phyloP scores from a whole-genome alignment of 2,113 vertebrate species.

The Sigmodon hispidus region DNA sequence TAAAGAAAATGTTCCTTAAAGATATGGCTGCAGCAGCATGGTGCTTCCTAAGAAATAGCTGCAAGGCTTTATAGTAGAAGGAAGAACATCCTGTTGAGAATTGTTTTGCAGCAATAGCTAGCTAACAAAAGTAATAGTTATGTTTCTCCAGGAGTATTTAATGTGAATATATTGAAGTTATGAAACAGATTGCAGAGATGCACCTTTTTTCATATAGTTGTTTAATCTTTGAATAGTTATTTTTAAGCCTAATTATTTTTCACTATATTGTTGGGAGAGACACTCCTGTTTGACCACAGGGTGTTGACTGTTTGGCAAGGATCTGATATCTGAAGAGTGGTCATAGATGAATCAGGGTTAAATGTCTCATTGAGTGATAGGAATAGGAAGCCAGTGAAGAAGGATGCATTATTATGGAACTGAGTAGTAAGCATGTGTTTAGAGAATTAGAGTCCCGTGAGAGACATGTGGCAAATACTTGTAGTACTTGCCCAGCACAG shows the following conservation, averaged over 20 bases:
- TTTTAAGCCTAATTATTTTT: conserved; percentile 18
- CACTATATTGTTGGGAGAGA: neutral
- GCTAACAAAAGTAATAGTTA: neutral
- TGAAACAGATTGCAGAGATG: neutral
- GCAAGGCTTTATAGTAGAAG: neutral
- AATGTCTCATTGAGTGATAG: neutral
- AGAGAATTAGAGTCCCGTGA: neutral
- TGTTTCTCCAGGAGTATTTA: neutral
- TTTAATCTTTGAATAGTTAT: neutral
- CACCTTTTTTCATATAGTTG: neutral
- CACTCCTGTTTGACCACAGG: neutral
- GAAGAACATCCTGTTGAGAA: neutral
- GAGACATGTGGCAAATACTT: neutral
- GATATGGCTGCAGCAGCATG: neutral
- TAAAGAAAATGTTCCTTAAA: conserved; percentile 20
- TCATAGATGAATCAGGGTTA: neutral
- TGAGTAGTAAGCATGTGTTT: neutral
- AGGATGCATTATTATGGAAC: neutral
- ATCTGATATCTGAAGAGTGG: neutral
- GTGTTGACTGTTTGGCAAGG: neutral
- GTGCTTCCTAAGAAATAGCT: neutral
- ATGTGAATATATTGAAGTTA: neutral
- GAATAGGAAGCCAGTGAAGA: neutral
- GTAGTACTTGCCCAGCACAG: neutral
- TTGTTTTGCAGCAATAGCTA: neutral